Base-by-base conservation (phyloP, 2,113 vertebrate species). In the Urocolius indicus region DNA sequence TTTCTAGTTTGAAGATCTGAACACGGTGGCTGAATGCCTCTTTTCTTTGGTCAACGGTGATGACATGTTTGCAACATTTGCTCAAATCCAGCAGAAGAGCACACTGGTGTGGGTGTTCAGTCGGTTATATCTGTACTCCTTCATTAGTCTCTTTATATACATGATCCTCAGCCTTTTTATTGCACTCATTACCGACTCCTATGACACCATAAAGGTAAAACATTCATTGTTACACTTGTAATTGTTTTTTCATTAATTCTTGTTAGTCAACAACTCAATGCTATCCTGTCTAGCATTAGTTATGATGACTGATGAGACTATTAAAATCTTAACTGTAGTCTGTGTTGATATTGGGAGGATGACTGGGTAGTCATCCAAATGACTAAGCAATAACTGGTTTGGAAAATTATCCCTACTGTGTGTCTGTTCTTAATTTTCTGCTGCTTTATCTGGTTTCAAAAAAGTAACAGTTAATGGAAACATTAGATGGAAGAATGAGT, bases 111-210 rank as follows among this genome's bases (percentile, higher is more conserved):
- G 99, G 99, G 65, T 99, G 57, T 99, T 99, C 97, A 99, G 99
- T 83, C 98, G 99, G 5, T 92, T 98, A 0, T 99, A 99, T 89
- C 97, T 99, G 38, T 99, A 99, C 95, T 99, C 99, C 96, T 99
- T 99, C 98, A 99, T 99, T 91, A 99, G 99, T 14, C 98, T 99
- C 49, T 99, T 99, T 79, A 99, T 99, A 95, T 99, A 99, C 95
- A 99, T 99, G 99, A 98, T 99, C 94, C 98, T 99, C 94, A 99
- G 99, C 62, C 99, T 99, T 84, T 99, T 99, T 93, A 99, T 99
- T 67, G 99, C 99, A 14, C 98, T 99, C 80, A 99, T 99, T 97
- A 99, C 99, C 0, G 99, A 99, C 41, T 98, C 99, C 69, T 99
- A 99, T 5, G 99, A 99, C 85, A 99, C 99, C 62, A 99, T 99